Conservation (phyloP, 2,797 vertebrate species). For the Rallus crepitans region DNA sequence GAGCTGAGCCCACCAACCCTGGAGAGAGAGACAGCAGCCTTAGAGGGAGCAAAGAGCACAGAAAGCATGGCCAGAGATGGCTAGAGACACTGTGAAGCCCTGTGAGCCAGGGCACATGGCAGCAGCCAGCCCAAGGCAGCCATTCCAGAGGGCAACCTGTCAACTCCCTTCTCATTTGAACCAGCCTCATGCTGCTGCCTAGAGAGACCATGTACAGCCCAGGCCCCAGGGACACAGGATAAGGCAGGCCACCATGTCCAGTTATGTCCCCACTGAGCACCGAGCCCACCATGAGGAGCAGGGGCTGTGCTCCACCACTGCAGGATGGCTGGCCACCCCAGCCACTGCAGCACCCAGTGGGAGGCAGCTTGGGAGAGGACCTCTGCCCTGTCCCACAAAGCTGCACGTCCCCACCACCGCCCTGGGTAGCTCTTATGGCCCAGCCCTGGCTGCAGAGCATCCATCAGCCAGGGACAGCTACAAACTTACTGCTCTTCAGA, state of each 20-base stretch:
- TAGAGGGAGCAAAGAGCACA: background rate
- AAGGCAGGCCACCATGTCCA: no score
- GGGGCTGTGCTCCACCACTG: background rate
- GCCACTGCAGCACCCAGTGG: background rate
- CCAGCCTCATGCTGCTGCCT: background rate
- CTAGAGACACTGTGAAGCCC: background rate
- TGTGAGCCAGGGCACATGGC: accelerated
- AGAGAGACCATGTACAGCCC: background rate
- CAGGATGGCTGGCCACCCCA: background rate
- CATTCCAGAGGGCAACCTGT: background rate
- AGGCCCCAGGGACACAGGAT: background rate
- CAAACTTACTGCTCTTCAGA: background rate
- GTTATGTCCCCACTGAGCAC: no score
- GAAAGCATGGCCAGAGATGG: background rate
- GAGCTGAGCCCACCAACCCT: background rate
- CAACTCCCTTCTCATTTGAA: accelerated
- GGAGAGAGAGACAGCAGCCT: background rate
- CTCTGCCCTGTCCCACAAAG: background rate
- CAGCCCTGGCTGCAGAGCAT: background rate
- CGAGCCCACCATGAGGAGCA: background rate
- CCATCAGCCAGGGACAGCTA: background rate
- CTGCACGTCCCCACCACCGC: background rate
- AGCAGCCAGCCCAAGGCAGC: background rate
- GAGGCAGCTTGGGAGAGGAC: background rate
- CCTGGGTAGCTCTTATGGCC: background rate